Conservation (phyloP, 2,797 vertebrate genomes). For the Orestias chungarensis region DNA sequence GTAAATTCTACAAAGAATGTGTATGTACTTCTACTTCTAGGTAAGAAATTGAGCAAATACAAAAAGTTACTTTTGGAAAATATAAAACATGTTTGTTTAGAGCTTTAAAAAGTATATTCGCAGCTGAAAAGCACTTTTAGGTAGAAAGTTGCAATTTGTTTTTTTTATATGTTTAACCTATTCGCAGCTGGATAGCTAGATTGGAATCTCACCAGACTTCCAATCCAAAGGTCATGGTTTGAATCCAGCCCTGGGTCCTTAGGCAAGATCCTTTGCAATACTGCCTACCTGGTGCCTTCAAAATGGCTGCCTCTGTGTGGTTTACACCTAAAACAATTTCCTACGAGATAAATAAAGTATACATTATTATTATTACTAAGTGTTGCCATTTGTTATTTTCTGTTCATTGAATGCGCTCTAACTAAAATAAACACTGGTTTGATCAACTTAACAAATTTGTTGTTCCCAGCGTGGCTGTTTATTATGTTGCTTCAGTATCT, state of each 20-base stretch:
- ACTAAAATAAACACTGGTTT: background rate
- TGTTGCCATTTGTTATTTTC: background rate
- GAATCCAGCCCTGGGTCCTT: too few species aligned
- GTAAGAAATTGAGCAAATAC: constrained; percentile 23
- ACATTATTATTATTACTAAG: too few species aligned
- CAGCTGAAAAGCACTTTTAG: background rate
- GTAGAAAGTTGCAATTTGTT: background rate
- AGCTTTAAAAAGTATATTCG: background rate
- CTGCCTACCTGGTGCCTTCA: too few species aligned
- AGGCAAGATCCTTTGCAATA: too few species aligned
- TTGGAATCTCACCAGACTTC: too few species aligned
- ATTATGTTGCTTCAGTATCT: background rate
- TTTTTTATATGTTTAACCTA: too few species aligned
- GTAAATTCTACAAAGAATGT: constrained; percentile 28
- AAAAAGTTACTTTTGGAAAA: constrained; percentile 8
- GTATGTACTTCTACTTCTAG: constrained; percentile 36
- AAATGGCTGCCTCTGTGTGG: too few species aligned
- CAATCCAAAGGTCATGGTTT: too few species aligned
- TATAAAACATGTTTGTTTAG: background rate
- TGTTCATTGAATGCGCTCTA: background rate
- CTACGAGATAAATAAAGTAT: too few species aligned
- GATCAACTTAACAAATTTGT: background rate
- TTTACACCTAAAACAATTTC: too few species aligned
- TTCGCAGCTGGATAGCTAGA: too few species aligned
- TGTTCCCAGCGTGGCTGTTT: background rate